Percentiles rank a stretch among this genome's conserved stretches.
phyloP scores from a whole-genome alignment of 2,797 vertebrate genomes.

The Takifugu ocellatus region DNA sequence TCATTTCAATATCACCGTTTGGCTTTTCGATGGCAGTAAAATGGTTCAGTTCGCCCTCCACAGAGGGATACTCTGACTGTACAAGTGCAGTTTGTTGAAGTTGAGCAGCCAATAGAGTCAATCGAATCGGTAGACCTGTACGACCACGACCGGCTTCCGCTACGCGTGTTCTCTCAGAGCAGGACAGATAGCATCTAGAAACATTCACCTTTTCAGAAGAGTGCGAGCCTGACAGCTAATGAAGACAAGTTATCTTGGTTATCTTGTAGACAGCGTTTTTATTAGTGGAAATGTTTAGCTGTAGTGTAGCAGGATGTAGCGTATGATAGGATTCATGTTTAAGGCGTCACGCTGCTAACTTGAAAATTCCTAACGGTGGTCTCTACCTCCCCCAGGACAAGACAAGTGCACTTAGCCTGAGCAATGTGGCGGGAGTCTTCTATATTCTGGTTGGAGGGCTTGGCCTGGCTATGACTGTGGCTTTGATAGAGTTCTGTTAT shows the following conservation, averaged over 20 bases:
- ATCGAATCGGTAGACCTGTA: conserved; percentile 74
- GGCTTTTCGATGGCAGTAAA: conserved; percentile 70
- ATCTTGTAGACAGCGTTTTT: background rate
- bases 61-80: conserved; percentile 63
- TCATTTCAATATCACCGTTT: conserved; percentile 68
- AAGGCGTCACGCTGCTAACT: conserved; percentile 51
- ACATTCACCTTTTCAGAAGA: conserved; percentile 69
- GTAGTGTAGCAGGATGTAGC: conserved; percentile 41
- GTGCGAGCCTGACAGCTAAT: conserved; percentile 10
- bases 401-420: conserved; percentile 98
- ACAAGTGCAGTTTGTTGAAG: conserved; percentile 56
- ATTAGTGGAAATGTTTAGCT: conserved; percentile 20
- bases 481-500: conserved; percentile 99
- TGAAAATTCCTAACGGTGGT: conserved; percentile 60
- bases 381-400: conserved; percentile 91
- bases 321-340: conserved; percentile 32
- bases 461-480: conserved; percentile 98
- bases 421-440: conserved; percentile 99
- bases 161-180: conserved; percentile 52
- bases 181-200: conserved; percentile 49
- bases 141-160: conserved; percentile 82
- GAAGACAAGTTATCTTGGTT: background rate
- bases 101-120: conserved; percentile 48
- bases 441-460: conserved; percentile 99
- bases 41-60: conserved; percentile 72